A percentile compares a stretch with the other conserved stretches of the same genome.
Conservation (phyloP, 2,113 vertebrate species). For the Chloropsis hardwickii region DNA sequence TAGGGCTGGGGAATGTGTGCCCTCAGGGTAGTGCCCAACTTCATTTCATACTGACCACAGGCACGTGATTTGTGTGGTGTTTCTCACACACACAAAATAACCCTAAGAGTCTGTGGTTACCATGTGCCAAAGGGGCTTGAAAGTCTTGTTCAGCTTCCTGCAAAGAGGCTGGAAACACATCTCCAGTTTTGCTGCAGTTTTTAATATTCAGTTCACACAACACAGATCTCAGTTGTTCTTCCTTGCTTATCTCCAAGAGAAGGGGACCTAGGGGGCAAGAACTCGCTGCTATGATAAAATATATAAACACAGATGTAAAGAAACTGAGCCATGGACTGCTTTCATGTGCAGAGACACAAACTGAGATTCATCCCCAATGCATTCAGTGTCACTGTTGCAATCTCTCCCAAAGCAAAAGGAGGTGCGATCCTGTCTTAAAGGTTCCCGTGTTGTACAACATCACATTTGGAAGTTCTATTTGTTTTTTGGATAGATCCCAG, state of each 20-base stretch:
- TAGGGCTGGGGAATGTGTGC: not conserved
- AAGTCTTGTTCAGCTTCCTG: not conserved
- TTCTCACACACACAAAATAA: not conserved
- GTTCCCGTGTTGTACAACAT: not conserved
- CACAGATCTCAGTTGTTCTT: not conserved
- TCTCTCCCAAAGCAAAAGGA: not conserved
- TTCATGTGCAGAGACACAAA: not conserved
- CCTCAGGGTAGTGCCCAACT: not conserved
- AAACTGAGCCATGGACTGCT: not conserved
- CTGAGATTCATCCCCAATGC: not conserved
- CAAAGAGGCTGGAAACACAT: not conserved
- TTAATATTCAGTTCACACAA: not conserved
- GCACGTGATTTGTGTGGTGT: rapidly evolving
- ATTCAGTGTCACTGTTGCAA: not conserved
- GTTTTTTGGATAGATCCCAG: not conserved
- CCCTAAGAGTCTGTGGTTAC: not conserved
- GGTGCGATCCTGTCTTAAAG: not conserved
- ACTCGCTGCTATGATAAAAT: not conserved
- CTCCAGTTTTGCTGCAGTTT: not conserved
- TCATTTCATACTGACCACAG: not conserved
- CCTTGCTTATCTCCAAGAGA: not conserved
- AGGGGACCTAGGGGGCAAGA: not conserved
- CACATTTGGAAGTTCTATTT: not conserved
- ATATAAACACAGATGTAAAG: not conserved
- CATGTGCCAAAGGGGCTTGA: rapidly evolving